These are phyloP conservation scores for Agraylea sexmaculata DNA, from an alignment of 1,140 invertebrate genomes.

Conservation along the genomic window DNA sequence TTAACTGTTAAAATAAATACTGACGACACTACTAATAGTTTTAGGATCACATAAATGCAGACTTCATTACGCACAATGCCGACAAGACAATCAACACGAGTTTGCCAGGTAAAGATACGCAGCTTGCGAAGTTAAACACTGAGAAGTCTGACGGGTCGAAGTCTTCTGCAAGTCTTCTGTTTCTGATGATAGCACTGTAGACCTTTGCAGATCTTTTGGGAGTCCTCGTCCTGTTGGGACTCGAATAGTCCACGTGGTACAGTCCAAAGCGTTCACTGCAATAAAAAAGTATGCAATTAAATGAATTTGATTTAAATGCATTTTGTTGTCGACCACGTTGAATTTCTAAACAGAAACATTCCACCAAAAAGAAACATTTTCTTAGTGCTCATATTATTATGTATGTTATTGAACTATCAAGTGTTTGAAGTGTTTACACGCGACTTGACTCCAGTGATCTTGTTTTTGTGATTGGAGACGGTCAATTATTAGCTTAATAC, in stretches of 20 bases:
- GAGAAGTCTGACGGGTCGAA: slow-evolving; percentile 36
- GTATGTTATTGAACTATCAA: too few species aligned
- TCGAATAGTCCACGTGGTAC: slow-evolving; percentile 38
- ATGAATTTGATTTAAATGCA: too few species aligned
- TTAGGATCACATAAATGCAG: too few species aligned
- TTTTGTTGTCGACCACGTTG: too few species aligned
- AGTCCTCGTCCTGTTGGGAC: slow-evolving; percentile 50
- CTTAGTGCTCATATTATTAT: too few species aligned
- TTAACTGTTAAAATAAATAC: slow-evolving; percentile 2
- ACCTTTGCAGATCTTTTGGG: slow-evolving; percentile 58
- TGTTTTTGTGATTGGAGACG: too few species aligned
- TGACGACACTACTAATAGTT: slow-evolving; percentile 1
- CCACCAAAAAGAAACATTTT: too few species aligned
- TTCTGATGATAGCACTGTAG: slow-evolving; percentile 40
- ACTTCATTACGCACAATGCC: not conserved
- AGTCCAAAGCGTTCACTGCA: slow-evolving; percentile 57
- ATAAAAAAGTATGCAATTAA: too few species aligned
- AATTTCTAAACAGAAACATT: too few species aligned
- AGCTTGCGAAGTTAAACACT: slow-evolving; percentile 29
- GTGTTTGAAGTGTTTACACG: too few species aligned
- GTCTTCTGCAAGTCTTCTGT: slow-evolving; percentile 25
- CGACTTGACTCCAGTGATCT: too few species aligned
- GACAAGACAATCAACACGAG: not conserved
- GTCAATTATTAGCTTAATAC: too few species aligned
- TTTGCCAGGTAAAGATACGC: not conserved